Percentiles rank a stretch among this genome's conserved stretches.
These are phyloP conservation scores for Cirrhinus mrigala DNA, from an alignment of 2,797 vertebrate species.

Conservation along the genomic window DNA sequence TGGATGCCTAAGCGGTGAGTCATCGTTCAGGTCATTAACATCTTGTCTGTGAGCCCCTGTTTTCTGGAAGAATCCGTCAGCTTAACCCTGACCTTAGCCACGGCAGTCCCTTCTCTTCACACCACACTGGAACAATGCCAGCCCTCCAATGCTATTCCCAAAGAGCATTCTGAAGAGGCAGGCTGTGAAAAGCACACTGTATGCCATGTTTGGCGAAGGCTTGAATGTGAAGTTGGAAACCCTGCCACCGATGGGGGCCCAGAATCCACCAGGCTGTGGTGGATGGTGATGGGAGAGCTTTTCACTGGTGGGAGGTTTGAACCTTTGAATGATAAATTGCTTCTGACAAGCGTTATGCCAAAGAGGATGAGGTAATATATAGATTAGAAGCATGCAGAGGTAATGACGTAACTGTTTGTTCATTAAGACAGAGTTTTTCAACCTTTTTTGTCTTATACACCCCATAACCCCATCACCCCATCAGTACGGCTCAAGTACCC, in stretches of 20 bases:
- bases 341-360: slow-evolving; percentile 56
- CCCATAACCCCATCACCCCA: not conserved
- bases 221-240: slow-evolving; percentile 59
- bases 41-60: slow-evolving; percentile 72
- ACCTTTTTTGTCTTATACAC: not conserved
- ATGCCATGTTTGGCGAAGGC: slow-evolving; percentile 61
- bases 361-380: slow-evolving; percentile 43
- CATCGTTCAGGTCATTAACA: slow-evolving; percentile 76
- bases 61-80: slow-evolving; percentile 75
- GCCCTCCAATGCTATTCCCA: slow-evolving; percentile 58
- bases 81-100: slow-evolving; percentile 80
- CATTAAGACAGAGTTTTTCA: not conserved
- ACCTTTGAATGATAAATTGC: slow-evolving; percentile 57
- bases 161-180: slow-evolving; percentile 53
- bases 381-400: slow-evolving; percentile 37
- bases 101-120: slow-evolving; percentile 69
- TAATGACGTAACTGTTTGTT: slow-evolving; percentile 52
- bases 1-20: slow-evolving; percentile 80
- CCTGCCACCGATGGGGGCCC: slow-evolving; percentile 53
- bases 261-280: slow-evolving; percentile 52
- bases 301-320: slow-evolving; percentile 52
- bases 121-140: slow-evolving; percentile 77
- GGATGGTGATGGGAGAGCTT: slow-evolving; percentile 41
- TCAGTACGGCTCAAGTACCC: not conserved
- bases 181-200: slow-evolving; percentile 60